Base-by-base conservation (phyloP, 1,140 invertebrate species). In the Drosophila asahinai region DNA sequence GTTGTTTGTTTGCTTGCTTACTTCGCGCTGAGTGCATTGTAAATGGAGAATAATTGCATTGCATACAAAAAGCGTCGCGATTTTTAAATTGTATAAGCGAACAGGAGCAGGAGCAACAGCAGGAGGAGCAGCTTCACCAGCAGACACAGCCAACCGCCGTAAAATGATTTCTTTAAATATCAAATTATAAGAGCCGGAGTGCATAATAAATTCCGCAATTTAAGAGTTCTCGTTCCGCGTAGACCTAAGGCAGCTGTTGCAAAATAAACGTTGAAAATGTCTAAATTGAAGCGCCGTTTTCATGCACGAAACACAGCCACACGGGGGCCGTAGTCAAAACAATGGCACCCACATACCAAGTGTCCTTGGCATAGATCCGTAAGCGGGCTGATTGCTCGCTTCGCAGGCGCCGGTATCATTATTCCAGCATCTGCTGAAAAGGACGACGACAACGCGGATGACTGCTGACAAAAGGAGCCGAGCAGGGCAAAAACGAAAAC, bases 21-120 rank as follows among this genome's bases (percentile, higher is more conserved):
- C 68, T 78, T 86, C 60, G 78, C 71, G 61, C 73, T 81, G 86
- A 84, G 86, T 89, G 86, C 86, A 90, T 90, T 90, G 86, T 89
- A 89, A 89, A 89, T 89, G 86, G 78, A 89, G 71, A 86, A 90
- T 89, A 89, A 89, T 89, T 89, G 86, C 78, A 81, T 90, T 84
- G 78, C 75, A 70, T 59, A 84, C 62, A 70, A 81, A 84, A 80
- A 79, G 45, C 75, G 79, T 73, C 43, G 65, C 71, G 84, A 86
- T 84, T 87, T 81, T 77, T 54, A 72, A 83, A 89, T 86, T 86
- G 65, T 76, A 76, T 68, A 79, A 82, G 57, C 61, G 77, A 76
- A 51, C 60, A 81, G 66, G 36, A 70, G 59, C 36, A n/a, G n/a
- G n/a, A n/a, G n/a, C n/a, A n/a, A n/a, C n/a, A 63, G n/a, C 36